phyloP scores from a whole-genome alignment of 2,888 invertebrate species.

The Xylophagus ater region DNA sequence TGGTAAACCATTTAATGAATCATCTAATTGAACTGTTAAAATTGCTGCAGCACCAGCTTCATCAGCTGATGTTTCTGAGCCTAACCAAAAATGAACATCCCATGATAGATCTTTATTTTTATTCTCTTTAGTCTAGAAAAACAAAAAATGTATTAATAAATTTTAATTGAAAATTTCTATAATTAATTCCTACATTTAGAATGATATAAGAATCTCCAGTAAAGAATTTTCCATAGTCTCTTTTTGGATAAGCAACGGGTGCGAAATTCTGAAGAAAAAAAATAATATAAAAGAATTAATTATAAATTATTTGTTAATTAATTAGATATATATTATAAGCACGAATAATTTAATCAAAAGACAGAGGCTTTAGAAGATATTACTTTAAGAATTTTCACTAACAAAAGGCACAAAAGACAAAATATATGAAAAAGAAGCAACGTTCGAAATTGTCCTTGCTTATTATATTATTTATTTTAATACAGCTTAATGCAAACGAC shows the following conservation, averaged over 20 bases:
- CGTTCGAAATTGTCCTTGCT: too few relatives aligned
- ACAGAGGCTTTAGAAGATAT: too few relatives aligned
- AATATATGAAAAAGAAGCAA: too few relatives aligned
- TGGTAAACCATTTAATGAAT: slow-evolving; percentile 69
- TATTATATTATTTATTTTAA: too few relatives aligned
- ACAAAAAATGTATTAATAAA: slow-evolving; percentile 5
- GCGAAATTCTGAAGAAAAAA: slow-evolving; percentile 59
- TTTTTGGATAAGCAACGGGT: slow-evolving; percentile 58
- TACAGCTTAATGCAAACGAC: too few relatives aligned
- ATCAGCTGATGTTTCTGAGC: slow-evolving; percentile 64
- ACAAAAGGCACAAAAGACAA: too few relatives aligned
- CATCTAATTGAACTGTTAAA: slow-evolving; percentile 71
- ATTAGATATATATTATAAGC: too few relatives aligned
- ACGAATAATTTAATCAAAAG: too few relatives aligned
- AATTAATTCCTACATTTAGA: slow-evolving; percentile 51
- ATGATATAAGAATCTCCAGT: slow-evolving; percentile 80
- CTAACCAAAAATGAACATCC: slow-evolving; percentile 86
- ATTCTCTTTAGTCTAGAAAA: slow-evolving; percentile 52
- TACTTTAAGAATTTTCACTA: too few relatives aligned
- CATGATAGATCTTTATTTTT: slow-evolving; percentile 55
- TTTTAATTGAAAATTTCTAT: neutral
- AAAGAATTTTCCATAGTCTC: slow-evolving; percentile 71
- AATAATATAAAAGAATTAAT: slow-evolving; percentile 12
- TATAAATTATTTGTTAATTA: too few relatives aligned
- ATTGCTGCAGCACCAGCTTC: slow-evolving; percentile 68